Percentiles rank a stretch among this genome's conserved stretches.
phyloP scores from a whole-genome alignment of 1,140 invertebrate genomes.

The Drosophila gunungcola region DNA sequence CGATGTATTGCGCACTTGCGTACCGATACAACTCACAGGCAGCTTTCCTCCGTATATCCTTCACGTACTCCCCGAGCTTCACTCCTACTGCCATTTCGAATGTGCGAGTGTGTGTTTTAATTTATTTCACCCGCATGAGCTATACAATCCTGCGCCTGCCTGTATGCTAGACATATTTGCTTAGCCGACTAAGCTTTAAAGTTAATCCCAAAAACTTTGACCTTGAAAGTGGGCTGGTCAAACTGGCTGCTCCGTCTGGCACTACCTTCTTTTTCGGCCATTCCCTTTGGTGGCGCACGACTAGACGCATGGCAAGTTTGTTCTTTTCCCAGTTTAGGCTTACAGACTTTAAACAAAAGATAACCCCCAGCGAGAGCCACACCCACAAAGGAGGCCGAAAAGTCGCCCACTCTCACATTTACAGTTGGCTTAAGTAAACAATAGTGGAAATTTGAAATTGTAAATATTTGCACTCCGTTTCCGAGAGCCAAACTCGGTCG shows the following conservation, averaged over 20 bases:
- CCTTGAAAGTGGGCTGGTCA: slow-evolving; percentile 45
- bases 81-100: slow-evolving; percentile 39
- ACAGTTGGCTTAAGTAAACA: slow-evolving; percentile 63
- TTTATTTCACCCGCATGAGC: slow-evolving; percentile 21
- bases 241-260: not conserved
- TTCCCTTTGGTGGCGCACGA: not conserved
- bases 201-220: slow-evolving; percentile 63
- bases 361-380: not conserved
- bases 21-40: not conserved
- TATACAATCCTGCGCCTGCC: slow-evolving; percentile 5
- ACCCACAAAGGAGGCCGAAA: not conserved
- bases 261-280: not conserved
- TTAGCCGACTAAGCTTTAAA: slow-evolving; percentile 56
- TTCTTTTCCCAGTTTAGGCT: slow-evolving; percentile 16
- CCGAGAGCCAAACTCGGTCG: slow-evolving; percentile 42
- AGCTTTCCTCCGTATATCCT: not conserved
- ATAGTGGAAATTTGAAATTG: slow-evolving; percentile 75
- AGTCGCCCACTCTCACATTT: slow-evolving; percentile 14
- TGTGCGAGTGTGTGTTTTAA: slow-evolving; percentile 31
- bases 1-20: not conserved
- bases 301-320: slow-evolving; percentile 8
- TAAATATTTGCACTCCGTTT: slow-evolving; percentile 70
- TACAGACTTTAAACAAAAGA: slow-evolving; percentile 23
- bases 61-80: not conserved
- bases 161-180: slow-evolving; percentile 48